Percentiles rank a stretch among this genome's conserved stretches.
Conservation (phyloP, 2,113 vertebrate genomes). For the Arizona elegans region DNA sequence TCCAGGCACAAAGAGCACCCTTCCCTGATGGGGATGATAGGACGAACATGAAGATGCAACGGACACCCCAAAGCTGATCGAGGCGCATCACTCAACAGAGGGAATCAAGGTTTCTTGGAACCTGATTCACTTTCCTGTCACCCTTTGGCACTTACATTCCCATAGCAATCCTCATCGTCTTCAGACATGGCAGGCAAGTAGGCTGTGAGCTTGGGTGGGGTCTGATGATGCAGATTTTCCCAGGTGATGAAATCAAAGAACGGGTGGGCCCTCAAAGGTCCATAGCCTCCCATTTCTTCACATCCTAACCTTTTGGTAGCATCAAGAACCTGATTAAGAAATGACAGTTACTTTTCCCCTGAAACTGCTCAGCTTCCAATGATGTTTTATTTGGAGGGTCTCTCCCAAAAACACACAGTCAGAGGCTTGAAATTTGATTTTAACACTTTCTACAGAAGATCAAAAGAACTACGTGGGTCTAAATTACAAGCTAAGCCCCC, state of each 20-base stretch:
- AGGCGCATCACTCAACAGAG: not conserved
- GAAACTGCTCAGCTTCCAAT: not conserved
- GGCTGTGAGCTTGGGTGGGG: slow-evolving; percentile 92
- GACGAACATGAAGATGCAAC: not conserved
- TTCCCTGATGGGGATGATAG: not conserved
- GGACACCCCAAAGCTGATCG: not conserved
- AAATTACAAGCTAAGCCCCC: not conserved
- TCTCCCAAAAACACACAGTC: not conserved
- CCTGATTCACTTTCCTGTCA: not conserved
- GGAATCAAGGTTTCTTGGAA: not conserved
- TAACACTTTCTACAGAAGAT: not conserved
- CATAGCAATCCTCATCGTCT: slow-evolving; percentile 98
- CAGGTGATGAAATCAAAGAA: slow-evolving; percentile 93
- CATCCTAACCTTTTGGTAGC: slow-evolving; percentile 91
- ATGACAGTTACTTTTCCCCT: not conserved
- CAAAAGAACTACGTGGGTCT: not conserved
- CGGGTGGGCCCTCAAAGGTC: slow-evolving; percentile 86
- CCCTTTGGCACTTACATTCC: slow-evolving; percentile 81
- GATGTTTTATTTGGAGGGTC: not conserved
- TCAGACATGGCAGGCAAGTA: slow-evolving; percentile 98
- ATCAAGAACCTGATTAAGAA: slow-evolving; percentile 82
- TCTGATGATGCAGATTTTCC: slow-evolving; percentile 90
- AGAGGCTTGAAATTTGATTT: not conserved
- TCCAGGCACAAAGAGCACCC: not conserved
- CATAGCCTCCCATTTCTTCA: slow-evolving; percentile 93